Percentiles rank a stretch among this genome's conserved stretches.
phyloP scores from a whole-genome alignment of 2,113 vertebrate genomes.

The Centropus unirufus region DNA sequence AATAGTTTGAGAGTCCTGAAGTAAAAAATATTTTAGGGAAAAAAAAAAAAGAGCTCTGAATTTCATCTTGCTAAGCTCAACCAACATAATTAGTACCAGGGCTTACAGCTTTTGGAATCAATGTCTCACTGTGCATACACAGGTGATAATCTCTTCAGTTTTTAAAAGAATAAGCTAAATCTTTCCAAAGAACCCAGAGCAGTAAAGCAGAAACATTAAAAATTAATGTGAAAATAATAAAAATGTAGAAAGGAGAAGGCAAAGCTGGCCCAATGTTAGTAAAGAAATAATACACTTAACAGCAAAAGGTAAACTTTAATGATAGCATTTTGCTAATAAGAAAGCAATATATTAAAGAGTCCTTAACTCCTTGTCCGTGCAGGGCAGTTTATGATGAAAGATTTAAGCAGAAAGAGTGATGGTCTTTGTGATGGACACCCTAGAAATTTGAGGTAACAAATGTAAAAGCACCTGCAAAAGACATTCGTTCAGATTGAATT shows the following conservation, averaged over 20 bases:
- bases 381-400: rapidly evolving
- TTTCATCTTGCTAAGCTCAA: background rate
- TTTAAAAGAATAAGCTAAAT: background rate
- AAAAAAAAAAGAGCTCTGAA: background rate
- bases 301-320: background rate
- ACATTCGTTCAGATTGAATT: background rate
- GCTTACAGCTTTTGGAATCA: background rate
- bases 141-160: background rate
- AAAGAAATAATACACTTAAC: background rate
- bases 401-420: background rate
- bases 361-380: background rate
- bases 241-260: background rate
- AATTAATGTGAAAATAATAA: background rate
- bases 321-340: background rate
- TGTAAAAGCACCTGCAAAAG: background rate
- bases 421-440: background rate
- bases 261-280: background rate
- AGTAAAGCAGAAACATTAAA: background rate
- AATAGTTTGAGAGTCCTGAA: background rate
- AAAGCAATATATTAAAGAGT: background rate
- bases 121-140: background rate
- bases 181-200: background rate
- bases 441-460: background rate
- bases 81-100: background rate
- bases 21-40: background rate